Evolutionary conservation across 2,888 invertebrate species (phyloP), one percentile per base, ranked within the genome.

Genomic region (Pandemis heparana): DNA sequence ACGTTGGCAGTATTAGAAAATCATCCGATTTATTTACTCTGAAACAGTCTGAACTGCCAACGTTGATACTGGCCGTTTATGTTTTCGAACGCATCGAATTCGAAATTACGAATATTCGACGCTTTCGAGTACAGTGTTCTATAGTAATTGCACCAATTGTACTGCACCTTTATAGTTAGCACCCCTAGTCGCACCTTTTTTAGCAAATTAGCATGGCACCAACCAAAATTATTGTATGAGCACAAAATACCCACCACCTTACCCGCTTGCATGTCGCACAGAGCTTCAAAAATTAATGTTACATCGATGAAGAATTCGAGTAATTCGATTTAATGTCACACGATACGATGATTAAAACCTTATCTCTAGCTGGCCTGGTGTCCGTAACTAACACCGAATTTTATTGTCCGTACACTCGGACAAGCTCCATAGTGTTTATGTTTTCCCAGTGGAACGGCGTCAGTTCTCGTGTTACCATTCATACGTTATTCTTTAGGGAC

Each of bases 381-480:
- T 80, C 77, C 79, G 85, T 86, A 87, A 88, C 87, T 85, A 87
- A 91, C 87, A 89, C 89, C 87, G 78, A 89, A 90, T 90, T 89
- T 89, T 88, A 91, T 90, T 86, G 87, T 86, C 84, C 83, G 83
- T 85, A 84, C 84, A 83, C 72, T 85, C 87, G 84, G 83, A 83
- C 77, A 79, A 81, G 82, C 80, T 80, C 78, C 86, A 85, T 82
- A 84, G 87, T 92, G 92, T 92, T 92, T 92, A 92, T 92, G 89
- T 90, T 89, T 88, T 88, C 85, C 87, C 78, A 81, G 82, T 84
- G 78, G 82, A 82, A 83, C 86, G 85, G 84, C 87, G 83, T 87
- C 84, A 82, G 85, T 84, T 89, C 90, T 93, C 92, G 85, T 81
- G 89, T 94, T 94, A 92, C 94, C 92, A 92, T 94, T 94, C 93